Percentiles rank a stretch among this genome's conserved stretches.
phyloP scores from a whole-genome alignment of 2,888 invertebrate species.

The Aquatica leii region DNA sequence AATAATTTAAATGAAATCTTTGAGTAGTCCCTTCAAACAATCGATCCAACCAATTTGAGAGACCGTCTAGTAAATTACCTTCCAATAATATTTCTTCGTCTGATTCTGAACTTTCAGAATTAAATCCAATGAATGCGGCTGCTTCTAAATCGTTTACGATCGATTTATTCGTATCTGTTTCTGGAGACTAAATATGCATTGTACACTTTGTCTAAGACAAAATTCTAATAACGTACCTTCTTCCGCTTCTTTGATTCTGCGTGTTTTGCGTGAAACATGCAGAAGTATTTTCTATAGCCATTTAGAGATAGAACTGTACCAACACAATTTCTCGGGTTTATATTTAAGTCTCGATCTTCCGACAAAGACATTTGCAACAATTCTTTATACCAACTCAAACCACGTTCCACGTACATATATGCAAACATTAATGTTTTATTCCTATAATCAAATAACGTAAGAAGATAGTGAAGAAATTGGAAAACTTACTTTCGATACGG shows the following conservation, averaged over 20 bases:
- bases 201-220: background rate
- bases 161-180: conserved; percentile 28
- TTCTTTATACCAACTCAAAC: conserved; percentile 92
- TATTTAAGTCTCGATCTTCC: conserved; percentile 81
- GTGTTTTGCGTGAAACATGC: conserved; percentile 98
- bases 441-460: conserved; percentile 62
- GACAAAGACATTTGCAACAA: conserved; percentile 87
- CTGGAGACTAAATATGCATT: conserved; percentile 20
- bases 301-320: conserved; percentile 96
- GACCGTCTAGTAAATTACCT: conserved; percentile 79
- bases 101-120: conserved; percentile 71
- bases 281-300: conserved; percentile 97
- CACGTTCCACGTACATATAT: conserved; percentile 90
- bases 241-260: conserved; percentile 73
- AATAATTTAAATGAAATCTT: conserved; percentile 95
- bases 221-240: conserved; percentile 56
- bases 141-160: conserved; percentile 74
- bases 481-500: conserved; percentile 87
- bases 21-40: conserved; percentile 96
- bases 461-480: conserved; percentile 1
- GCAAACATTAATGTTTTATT: conserved; percentile 97
- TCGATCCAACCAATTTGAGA: conserved; percentile 96
- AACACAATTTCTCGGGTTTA: conserved; percentile 96
- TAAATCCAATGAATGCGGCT: conserved; percentile 88
- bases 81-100: conserved; percentile 64